Evolutionary conservation across 37 sponge, comb jelly and placozoan genomes (phyloP).

Genomic region (Tethya wilhelma): DNA sequence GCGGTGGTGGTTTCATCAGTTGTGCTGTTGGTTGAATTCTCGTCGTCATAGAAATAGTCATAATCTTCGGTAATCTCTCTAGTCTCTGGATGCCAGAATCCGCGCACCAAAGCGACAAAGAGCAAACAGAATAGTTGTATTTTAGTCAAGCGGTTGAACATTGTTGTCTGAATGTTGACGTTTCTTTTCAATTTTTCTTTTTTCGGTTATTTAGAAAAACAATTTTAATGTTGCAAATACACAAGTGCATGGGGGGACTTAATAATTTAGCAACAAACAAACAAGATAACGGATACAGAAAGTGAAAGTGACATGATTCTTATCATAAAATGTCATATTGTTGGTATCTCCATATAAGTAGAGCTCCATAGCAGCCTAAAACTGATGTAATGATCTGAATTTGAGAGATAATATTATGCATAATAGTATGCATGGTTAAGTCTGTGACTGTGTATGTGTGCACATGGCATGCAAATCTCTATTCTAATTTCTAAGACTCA

Average conservation of each 20-base stretch:
- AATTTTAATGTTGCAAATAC: neutral
- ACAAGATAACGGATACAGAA: no score
- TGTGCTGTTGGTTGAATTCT: neutral
- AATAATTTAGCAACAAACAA: no score
- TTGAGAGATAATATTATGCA: no score
- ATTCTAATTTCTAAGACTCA: neutral
- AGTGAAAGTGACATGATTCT: no score
- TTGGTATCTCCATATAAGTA: conserved; percentile 36
- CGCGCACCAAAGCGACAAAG: no score
- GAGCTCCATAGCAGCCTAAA: conserved; percentile 25
- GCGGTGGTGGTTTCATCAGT: neutral
- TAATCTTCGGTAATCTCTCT: neutral
- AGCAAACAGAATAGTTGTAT: no score
- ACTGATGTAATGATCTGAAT: conserved; percentile 14
- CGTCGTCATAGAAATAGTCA: neutral
- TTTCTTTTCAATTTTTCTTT: neutral
- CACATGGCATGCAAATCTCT: no score
- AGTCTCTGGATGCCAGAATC: no score
- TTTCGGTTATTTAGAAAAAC: neutral
- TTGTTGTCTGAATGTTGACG: no score
- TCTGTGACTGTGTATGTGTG: no score
- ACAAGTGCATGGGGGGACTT: no score
- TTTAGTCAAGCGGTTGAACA: neutral
- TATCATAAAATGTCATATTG: conserved; percentile 37
- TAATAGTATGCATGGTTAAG: no score